Evolutionary conservation across 2,113 vertebrate genomes (phyloP).

Genomic region (Cyphomyrus discorhynchus): DNA sequence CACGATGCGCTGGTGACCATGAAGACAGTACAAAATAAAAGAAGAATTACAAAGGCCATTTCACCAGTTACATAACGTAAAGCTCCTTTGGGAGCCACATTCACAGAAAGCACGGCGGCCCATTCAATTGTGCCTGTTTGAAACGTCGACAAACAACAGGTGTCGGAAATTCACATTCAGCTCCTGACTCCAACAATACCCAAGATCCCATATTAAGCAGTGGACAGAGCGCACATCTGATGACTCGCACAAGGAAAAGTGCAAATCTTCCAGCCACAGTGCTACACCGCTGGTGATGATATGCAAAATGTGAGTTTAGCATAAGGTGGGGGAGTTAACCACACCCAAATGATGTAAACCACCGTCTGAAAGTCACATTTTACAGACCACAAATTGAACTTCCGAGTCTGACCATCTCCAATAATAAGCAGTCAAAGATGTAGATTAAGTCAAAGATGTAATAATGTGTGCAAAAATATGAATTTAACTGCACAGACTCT

Average conservation of each 20-base stretch:
- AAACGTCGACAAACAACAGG: constrained; percentile 60
- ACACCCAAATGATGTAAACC: not conserved
- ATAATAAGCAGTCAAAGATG: not conserved
- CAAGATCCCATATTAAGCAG: constrained; percentile 55
- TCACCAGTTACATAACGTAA: constrained; percentile 68
- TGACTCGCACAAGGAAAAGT: not conserved
- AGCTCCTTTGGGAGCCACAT: constrained; percentile 53
- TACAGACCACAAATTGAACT: not conserved
- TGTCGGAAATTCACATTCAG: constrained; percentile 39
- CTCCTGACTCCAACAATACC: constrained; percentile 55
- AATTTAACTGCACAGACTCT: not conserved
- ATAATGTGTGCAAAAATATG: not conserved
- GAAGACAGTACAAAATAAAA: constrained; percentile 59
- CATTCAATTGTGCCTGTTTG: constrained; percentile 53
- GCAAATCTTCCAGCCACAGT: not conserved
- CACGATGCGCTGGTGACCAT: constrained; percentile 53
- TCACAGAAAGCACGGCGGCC: constrained; percentile 70
- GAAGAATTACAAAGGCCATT: constrained; percentile 61
- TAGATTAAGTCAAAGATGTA: not conserved
- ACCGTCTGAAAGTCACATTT: not conserved
- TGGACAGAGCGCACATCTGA: constrained; percentile 35
- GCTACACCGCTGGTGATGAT: not conserved
- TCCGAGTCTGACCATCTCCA: not conserved
- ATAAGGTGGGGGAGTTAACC: not conserved
- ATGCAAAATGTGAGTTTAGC: not conserved